Evolutionary conservation across 2,888 invertebrate species (phyloP), one percentile per base, ranked within the genome.

Genomic region (Eristalis tenax): DNA sequence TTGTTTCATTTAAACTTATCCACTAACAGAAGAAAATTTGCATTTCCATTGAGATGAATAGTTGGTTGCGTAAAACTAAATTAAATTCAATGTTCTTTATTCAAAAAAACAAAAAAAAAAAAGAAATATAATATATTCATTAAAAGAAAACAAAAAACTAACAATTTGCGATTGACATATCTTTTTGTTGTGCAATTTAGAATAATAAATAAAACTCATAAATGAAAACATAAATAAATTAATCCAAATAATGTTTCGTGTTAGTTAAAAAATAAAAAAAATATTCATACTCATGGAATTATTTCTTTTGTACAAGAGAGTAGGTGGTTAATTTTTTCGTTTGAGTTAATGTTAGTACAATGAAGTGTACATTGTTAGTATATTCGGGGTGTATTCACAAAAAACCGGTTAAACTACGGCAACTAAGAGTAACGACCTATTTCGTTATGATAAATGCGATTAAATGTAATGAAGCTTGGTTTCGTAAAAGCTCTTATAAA

Each of bases 81-180:
- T 8, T 66, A 28, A 66, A 59, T 59, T 66, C 59, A 23, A 70
- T 70, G 11, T 43, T 69, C 57, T 66, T 66, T 26, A n/a, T 50
- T 18, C 1, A 18, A 50, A 18, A 18, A 43, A 43, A 43, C n/a
- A n/a, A n/a, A n/a, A 2, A 15, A 18, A 43, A 35, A 57, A 28
- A 75, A 28, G 6, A 13, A 40, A 75, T 63, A 38, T 35, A 43
- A 38, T 35, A 43, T 13, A 38, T 74, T 26, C 18, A 70, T 63
- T 71, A 26, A 66, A 5, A 50, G 28, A 35, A 59, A 59, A 76
- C 57, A 76, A 80, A 32, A 79, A 66, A 78, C 28, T 83, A 73
- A 65, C 65, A 83, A 89, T 90, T 91, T 91, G 91, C 92, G 90
- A 90, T 91, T 91, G 91, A 91, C 91, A 91, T 91, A 90, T 90